Percentiles rank a stretch among this genome's conserved stretches.
Evolutionary conservation across 1,140 invertebrate genomes (phyloP).

Genomic region (Zaprionus ornatus): DNA sequence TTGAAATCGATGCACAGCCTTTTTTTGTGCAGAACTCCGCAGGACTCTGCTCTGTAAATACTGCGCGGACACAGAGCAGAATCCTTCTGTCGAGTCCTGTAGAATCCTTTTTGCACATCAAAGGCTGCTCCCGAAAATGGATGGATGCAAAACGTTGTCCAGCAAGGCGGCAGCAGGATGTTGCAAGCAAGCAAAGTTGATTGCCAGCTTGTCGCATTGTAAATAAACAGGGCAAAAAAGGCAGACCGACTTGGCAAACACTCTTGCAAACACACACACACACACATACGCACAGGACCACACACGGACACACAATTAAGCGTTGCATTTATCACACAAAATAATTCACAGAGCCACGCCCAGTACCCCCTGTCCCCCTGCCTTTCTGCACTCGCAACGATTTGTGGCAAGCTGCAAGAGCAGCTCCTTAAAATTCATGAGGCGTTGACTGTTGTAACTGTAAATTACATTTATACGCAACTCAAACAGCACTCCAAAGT

Average conservation of each 20-base stretch:
- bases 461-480: constrained; percentile 80
- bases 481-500: constrained; percentile 73
- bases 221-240: constrained; percentile 12
- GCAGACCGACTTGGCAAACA: neutral
- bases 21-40: neutral
- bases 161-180: neutral
- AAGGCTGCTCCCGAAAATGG: constrained; percentile 4
- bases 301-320: constrained; percentile 58
- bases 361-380: neutral
- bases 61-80: neutral
- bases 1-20: constrained; percentile 20
- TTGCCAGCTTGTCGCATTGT: constrained; percentile 9
- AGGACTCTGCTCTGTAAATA: constrained; percentile 28
- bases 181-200: neutral
- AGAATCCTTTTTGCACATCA: constrained; percentile 5
- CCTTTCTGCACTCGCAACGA: neutral
- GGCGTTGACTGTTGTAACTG: constrained; percentile 71
- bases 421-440: constrained; percentile 76
- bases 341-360: constrained; percentile 60
- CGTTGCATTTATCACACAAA: constrained; percentile 72
- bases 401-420: constrained; percentile 30
- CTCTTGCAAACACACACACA: neutral
- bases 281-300: neutral
- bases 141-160: neutral
- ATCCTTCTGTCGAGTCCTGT: neutral